Base-by-base conservation (phyloP, 23 tunicate species). In the Trididemnum clinides region DNA sequence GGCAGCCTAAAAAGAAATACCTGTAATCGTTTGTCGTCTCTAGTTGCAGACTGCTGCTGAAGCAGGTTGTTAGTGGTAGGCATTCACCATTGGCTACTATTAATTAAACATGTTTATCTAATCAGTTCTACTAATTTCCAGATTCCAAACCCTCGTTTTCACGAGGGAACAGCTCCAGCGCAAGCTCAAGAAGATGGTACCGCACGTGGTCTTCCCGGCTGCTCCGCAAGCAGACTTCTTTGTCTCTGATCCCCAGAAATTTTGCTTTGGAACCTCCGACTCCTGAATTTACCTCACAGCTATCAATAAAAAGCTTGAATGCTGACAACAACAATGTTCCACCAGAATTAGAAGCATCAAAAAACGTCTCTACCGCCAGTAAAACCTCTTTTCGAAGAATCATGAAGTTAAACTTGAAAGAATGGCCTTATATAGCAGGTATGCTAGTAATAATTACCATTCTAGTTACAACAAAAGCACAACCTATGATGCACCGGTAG, bases 371-470 rank as follows among this genome's bases (percentile, higher is more conserved):
- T 33, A 80, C 77, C 6, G 25, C 64, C 6, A 50, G 57, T 0
- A 81, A 91, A 22, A 88, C 72, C 1, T 51, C 88, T 12, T 21
- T 86, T 39, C 62, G 70, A 27, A 50, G 74, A 64, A 51, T 92
- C 33, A 22, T 92, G 64, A 74, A 71, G 0, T 20, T 88, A 38
- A 92, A 92, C 82, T 77, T 34, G 32, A 77, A 89, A 83, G 97
- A 92, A 66, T 92, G 97, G 97, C 66, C 73, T 12, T 83, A 88
- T 44, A 88, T 92, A 28, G 84, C 51, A 29, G 39, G 92, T 88
- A 34, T 39, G 78, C n/a, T n/a, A n/a, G n/a, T n/a, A n/a, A n/a
- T n/a, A n/a, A n/a, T n/a, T n/a, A n/a, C n/a, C n/a, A n/a, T n/a
- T n/a, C n/a, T n/a, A n/a, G n/a, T n/a, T n/a, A n/a, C n/a, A n/a